These are phyloP conservation scores for Acropora tenuis DNA, from an alignment of 64 coral and sea anemone species.

Conservation along the genomic window DNA sequence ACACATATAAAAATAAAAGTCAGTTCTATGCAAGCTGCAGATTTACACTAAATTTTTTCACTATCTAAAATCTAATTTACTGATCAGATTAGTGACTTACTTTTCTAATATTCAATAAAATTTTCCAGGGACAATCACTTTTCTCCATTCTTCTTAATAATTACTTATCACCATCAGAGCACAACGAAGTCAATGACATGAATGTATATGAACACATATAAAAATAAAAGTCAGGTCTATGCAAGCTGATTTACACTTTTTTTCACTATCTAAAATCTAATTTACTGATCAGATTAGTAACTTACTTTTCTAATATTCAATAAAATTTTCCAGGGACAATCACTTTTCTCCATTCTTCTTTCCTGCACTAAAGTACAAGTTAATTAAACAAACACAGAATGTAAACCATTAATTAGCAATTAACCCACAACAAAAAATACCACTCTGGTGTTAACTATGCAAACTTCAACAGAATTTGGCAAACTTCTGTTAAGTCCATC, in stretches of 20 bases:
- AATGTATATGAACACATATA: too few relatives aligned
- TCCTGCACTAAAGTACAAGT: slow-evolving; percentile 74
- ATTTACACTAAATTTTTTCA: too few relatives aligned
- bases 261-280: too few relatives aligned
- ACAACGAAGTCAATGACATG: too few relatives aligned
- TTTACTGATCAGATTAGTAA: neutral
- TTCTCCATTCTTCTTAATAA: slow-evolving; percentile 68
- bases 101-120: slow-evolving; percentile 81
- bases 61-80: too few relatives aligned
- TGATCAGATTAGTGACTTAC: slow-evolving; percentile 23
- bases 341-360: slow-evolving; percentile 81
- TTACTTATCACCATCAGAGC: too few relatives aligned
- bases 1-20: too few relatives aligned
- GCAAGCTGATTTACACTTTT: too few relatives aligned
- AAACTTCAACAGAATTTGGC: too few relatives aligned
- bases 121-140: slow-evolving; percentile 94
- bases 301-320: slow-evolving; percentile 87
- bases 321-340: slow-evolving; percentile 92
- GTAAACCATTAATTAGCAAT: neutral
- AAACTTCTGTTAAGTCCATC: too few relatives aligned
- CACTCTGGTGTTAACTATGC: neutral
- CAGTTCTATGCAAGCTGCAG: too few relatives aligned
- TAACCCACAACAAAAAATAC: neutral
- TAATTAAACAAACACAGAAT: neutral
- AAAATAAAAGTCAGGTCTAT: too few relatives aligned